Evolutionary conservation across 2,888 invertebrate species (phyloP), one percentile per base, ranked within the genome.

Genomic region (Ceratothoa steindachneri): DNA sequence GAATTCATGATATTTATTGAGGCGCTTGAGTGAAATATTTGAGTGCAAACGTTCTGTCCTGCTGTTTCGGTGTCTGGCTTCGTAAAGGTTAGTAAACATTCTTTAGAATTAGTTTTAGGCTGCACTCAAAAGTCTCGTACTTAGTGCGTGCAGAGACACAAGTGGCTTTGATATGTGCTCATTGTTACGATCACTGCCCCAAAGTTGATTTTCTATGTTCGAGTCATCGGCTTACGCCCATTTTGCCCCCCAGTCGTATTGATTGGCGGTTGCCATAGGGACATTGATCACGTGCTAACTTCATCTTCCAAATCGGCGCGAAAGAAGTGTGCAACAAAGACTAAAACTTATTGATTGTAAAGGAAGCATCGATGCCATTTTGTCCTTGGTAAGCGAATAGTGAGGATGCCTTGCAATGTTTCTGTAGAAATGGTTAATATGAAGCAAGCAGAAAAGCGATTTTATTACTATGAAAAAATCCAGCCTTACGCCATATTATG

Each of bases 251-350:
- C n/a, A n/a, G n/a, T 60, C 24, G 60, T 60, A 60, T 60, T 24
- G 60, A 60, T 24, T 24, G 12, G 24, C 12, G 22, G 60, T 60
- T 60, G 22, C 60, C 27, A 24, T 60, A 24, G 27, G 12, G 24
- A 60, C 60, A 60, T 60, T 60, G 60, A 60, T 60, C 60, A 24
- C 19, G 27, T 2, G 22, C 24, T 60, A 24, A 60, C 24, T 60
- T 60, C 60, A 60, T 60, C 60, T 60, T 60, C 60, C 60, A 60
- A 24, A 24, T 60, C 60, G 60, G 60, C 60, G 60, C 60, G 24
- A 22, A 60, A 60, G 60, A 60, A 60, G 60, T 60, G 9, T 60
- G 60, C 27, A 24, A 60, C 60, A 24, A 60, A 60, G 60, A n/a
- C 60, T 24, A n/a, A 60, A 60, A 60, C 60, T 60, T 60, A 60